Percentiles rank a stretch among this genome's conserved stretches.
Conservation (phyloP, 2,797 vertebrate genomes). For the Nasua narica region DNA sequence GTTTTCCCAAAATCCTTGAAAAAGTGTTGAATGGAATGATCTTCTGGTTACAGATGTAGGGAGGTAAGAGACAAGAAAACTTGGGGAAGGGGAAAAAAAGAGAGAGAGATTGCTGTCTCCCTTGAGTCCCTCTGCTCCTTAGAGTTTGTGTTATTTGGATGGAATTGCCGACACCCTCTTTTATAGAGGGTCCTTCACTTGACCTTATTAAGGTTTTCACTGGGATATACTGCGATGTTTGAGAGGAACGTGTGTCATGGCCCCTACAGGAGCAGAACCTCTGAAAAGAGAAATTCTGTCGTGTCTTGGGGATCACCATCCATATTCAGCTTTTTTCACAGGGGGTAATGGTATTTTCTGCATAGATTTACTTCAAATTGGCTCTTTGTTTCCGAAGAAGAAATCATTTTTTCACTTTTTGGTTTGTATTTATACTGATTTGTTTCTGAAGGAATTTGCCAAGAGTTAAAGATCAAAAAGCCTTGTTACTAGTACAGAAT, state of each 20-base stretch:
- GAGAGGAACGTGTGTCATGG: constrained; percentile 66
- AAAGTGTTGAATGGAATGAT: constrained; percentile 52
- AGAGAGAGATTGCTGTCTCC: constrained; percentile 53
- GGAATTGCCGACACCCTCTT: constrained; percentile 82
- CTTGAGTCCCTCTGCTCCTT: constrained; percentile 66
- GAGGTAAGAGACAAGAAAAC: neutral
- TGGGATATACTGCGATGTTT: constrained; percentile 78
- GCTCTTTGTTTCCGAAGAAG: constrained; percentile 74
- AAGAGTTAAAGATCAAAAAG: constrained; percentile 75
- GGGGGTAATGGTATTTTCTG: constrained; percentile 73
- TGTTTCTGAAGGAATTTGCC: constrained; percentile 79
- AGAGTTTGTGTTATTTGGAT: constrained; percentile 73
- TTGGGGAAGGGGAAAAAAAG: constrained; percentile 45
- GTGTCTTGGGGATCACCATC: constrained; percentile 74
- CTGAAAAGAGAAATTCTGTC: constrained; percentile 76
- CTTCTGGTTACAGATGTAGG: constrained; percentile 19
- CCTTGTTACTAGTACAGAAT: constrained; percentile 69
- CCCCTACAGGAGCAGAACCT: constrained; percentile 77
- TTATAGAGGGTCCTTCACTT: constrained; percentile 82
- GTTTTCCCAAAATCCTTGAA: constrained; percentile 63
- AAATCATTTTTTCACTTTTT: constrained; percentile 71
- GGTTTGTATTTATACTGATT: constrained; percentile 82
- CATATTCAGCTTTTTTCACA: constrained; percentile 76
- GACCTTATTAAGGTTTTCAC: constrained; percentile 86
- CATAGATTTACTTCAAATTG: constrained; percentile 71